Conservation (phyloP, 2,113 vertebrate genomes). For the Anoura caudifer region DNA sequence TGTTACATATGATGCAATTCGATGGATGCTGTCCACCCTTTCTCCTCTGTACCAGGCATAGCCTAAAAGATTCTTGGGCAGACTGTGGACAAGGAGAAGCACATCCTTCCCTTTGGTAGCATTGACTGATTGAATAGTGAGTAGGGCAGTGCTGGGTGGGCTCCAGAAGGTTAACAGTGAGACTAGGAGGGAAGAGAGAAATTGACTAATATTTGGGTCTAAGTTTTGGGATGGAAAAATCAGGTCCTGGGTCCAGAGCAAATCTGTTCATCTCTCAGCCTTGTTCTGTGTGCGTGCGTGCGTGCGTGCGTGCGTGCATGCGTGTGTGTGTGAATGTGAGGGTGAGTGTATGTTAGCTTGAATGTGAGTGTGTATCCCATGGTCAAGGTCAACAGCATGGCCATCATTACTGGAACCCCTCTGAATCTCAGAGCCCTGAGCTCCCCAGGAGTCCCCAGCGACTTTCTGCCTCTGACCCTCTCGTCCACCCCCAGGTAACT, state of each 20-base stretch:
- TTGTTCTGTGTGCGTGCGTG: too few species aligned
- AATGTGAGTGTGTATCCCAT: too few species aligned
- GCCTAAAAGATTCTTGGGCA: rapidly evolving
- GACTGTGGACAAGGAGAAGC: neutral
- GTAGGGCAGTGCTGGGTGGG: neutral
- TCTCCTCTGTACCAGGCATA: neutral
- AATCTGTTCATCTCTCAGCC: neutral
- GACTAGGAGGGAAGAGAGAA: neutral
- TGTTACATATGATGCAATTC: neutral
- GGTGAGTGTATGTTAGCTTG: too few species aligned
- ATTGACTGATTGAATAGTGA: rapidly evolving
- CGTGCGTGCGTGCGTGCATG: too few species aligned
- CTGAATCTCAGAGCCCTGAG: too few species aligned
- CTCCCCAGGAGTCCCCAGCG: too few species aligned
- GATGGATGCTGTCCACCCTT: rapidly evolving
- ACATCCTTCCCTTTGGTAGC: neutral
- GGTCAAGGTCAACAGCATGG: too few species aligned
- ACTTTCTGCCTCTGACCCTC: too few species aligned
- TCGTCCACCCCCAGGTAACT: too few species aligned
- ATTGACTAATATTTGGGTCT: neutral
- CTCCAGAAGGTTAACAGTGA: neutral
- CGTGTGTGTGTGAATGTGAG: too few species aligned
- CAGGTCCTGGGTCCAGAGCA: too few species aligned
- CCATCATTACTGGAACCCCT: too few species aligned
- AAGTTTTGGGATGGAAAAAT: neutral